Evolutionary conservation across 1,140 invertebrate species (phyloP), one percentile per base, ranked within the genome.

Genomic region (Neoseiulus cucumeris): DNA sequence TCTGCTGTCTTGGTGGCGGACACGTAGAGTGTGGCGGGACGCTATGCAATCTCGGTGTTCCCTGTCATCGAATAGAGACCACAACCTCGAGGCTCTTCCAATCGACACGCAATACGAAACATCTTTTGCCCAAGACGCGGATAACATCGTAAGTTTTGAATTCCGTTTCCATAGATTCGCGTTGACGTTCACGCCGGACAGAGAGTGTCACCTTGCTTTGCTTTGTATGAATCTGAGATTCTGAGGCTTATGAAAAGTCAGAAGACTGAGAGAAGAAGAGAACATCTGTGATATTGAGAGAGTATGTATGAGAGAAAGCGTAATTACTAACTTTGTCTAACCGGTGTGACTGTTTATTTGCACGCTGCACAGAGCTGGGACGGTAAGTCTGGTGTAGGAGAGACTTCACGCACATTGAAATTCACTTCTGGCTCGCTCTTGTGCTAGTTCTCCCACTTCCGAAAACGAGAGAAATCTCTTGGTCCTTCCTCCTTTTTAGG

Each of bases 341-440:
- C 33, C 33, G 33, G 33, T 39, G 33, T 39, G 33, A 25, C 14
- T 59, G 12, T 59, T 33, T 59, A 2, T 59, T 25, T 59, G 51
- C 51, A 59, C 51, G 51, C 51, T 59, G 51, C 51, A 59, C 51
- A 59, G 51, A 59, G 51, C 51, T 59, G 51, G 51, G 51, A 59
- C 51, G 51, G 51, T 59, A 59, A 59, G 51, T 59, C 28, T 47
- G 45, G 18, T 59, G 33, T 39, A 39, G 33, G 9, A 9, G 33
- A 39, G 33, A 39, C 9, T 39, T 39, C 33, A 39, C 9, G 33
- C 33, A 39, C 33, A 6, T 39, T 4, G 33, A 39, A 4, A 4
- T 39, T 9, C 4, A 4, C 33, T 39, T 39, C 33, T 6, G 9
- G 33, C 33, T 39, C 9, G 9, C n/a, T n/a, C n/a, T n/a, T n/a